phyloP scores from a whole-genome alignment of 2,888 invertebrate species.

The Brachyptera putata region DNA sequence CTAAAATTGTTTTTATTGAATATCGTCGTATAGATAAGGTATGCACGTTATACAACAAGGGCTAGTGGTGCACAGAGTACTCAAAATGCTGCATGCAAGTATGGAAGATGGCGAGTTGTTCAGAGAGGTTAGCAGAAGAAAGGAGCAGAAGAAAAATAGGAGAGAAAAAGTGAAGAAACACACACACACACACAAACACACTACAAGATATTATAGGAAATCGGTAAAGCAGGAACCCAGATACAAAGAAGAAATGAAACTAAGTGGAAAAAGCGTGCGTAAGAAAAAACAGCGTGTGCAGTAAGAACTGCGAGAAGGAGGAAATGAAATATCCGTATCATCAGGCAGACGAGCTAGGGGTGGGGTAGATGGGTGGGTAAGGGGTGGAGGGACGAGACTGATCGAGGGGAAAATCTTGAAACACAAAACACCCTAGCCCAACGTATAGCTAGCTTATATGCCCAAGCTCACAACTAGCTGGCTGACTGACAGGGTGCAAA shows the following conservation, averaged over 20 bases:
- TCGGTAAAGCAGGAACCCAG: background rate
- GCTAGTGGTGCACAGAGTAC: too few relatives aligned
- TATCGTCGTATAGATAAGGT: too few relatives aligned
- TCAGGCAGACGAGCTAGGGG: conserved; percentile 17
- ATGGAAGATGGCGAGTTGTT: too few relatives aligned
- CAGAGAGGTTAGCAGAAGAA: too few relatives aligned
- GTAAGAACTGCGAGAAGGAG: conserved; percentile 18
- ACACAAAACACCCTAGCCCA: background rate
- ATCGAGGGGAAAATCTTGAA: conserved; percentile 15
- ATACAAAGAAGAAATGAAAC: conserved; percentile 10
- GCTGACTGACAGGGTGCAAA: too few relatives aligned
- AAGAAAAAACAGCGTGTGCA: conserved; percentile 9
- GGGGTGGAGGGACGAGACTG: background rate
- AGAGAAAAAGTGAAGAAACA: background rate
- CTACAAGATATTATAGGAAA: background rate
- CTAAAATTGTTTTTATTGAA: too few relatives aligned
- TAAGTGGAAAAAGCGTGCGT: conserved; percentile 2
- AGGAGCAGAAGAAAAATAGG: background rate
- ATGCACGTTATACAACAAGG: too few relatives aligned
- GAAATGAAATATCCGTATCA: conserved; percentile 23
- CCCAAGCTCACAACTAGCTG: too few relatives aligned
- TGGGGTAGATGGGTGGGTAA: background rate
- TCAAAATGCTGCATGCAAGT: too few relatives aligned
- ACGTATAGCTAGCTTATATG: background rate
- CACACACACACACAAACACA: background rate